Percentiles rank a stretch among this genome's conserved stretches.
Conservation (phyloP, 2,797 vertebrate genomes). For the Sebastes diploproa region DNA sequence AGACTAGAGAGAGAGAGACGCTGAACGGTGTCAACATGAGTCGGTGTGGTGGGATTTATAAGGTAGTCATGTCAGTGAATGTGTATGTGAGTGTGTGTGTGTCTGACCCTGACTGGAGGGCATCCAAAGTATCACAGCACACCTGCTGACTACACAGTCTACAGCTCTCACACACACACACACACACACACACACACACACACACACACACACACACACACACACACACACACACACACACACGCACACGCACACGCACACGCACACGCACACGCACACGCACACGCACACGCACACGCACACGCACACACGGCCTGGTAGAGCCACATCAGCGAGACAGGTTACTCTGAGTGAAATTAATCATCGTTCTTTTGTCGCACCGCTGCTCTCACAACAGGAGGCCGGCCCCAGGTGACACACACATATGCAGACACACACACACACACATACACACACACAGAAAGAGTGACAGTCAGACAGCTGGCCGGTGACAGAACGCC, state of each 20-base stretch:
- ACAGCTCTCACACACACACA: neutral
- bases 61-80: conserved; percentile 27
- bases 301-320: conserved; percentile 10
- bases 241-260: neutral
- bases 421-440: conserved; percentile 24
- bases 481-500: conserved; percentile 62
- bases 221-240: conserved; percentile 14
- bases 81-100: conserved; percentile 47
- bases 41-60: conserved; percentile 27
- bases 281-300: neutral
- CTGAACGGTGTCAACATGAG: conserved; percentile 4
- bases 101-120: conserved; percentile 80
- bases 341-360: conserved; percentile 83
- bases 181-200: neutral
- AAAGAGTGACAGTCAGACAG: conserved; percentile 67
- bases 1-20: neutral
- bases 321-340: conserved; percentile 68
- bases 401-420: conserved; percentile 62
- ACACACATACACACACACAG: conserved; percentile 12
- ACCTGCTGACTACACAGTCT: conserved; percentile 83
- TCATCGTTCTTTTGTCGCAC: conserved; percentile 81
- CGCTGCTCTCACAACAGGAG: conserved; percentile 75
- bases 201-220: neutral
- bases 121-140: conserved; percentile 77
- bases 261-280: no score